These are phyloP conservation scores for Hoplostethus mediterraneus DNA, from an alignment of 2,797 vertebrate species.

Conservation along the genomic window DNA sequence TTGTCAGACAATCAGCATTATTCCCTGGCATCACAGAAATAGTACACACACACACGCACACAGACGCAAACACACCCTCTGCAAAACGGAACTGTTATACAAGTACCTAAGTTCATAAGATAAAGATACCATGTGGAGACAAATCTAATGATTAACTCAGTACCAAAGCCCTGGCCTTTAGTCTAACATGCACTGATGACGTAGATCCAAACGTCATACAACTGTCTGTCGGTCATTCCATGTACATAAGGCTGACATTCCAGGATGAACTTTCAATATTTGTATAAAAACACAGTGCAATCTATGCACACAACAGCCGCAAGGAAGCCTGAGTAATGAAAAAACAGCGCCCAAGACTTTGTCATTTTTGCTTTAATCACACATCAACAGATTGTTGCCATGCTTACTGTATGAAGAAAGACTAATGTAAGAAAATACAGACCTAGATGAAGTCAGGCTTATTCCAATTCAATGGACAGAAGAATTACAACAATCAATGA, in stretches of 20 bases:
- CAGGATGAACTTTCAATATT: constrained; percentile 70
- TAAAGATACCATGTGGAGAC: constrained; percentile 16
- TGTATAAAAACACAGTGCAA: constrained; percentile 47
- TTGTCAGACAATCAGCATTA: neutral
- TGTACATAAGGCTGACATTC: constrained; percentile 5
- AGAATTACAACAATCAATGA: too few relatives aligned
- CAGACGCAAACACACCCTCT: too few relatives aligned
- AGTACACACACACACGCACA: neutral
- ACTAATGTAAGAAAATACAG: too few relatives aligned
- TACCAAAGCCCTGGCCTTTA: constrained; percentile 42
- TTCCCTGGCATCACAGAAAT: neutral
- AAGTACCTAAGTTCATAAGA: constrained; percentile 9
- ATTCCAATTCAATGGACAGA: too few relatives aligned
- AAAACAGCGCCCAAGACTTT: neutral
- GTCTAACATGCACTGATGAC: constrained; percentile 44
- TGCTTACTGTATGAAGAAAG: neutral
- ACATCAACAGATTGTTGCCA: neutral
- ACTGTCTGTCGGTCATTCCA: constrained; percentile 14
- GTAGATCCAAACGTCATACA: constrained; percentile 49
- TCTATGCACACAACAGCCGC: neutral
- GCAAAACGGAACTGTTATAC: neutral
- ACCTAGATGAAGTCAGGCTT: neutral
- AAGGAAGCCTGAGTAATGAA: neutral
- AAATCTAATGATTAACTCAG: constrained; percentile 57
- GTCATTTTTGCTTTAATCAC: neutral